phyloP scores from a whole-genome alignment of 2,888 invertebrate genomes.

The Catocala sponsa region DNA sequence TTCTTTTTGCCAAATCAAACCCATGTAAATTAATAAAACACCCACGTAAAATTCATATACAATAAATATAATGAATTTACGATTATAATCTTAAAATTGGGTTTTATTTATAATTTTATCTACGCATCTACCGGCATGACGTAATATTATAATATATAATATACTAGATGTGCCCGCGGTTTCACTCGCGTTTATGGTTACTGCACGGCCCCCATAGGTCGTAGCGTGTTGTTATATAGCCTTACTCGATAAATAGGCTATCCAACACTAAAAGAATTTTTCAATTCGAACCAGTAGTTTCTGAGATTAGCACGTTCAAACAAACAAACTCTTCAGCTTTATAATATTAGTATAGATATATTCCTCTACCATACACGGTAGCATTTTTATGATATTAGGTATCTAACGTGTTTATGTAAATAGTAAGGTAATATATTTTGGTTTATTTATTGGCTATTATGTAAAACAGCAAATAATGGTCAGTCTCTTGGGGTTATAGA shows the following conservation, averaged over 20 bases:
- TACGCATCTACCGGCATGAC: slow-evolving; percentile 33
- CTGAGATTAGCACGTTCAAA: no score
- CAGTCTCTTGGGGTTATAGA: slow-evolving; percentile 24
- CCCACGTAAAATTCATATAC: slow-evolving; percentile 24
- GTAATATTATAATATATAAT: no score
- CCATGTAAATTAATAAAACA: slow-evolving; percentile 28
- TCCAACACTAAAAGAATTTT: no score
- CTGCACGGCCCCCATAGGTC: no score
- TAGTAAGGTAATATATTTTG: slow-evolving; percentile 33
- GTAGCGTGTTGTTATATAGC: no score
- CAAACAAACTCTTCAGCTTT: no score
- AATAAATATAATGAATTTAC: slow-evolving; percentile 41
- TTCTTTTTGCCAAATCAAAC: slow-evolving; percentile 23
- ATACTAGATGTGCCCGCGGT: no score
- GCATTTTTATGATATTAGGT: slow-evolving; percentile 29
- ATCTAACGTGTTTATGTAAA: slow-evolving; percentile 35
- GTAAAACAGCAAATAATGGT: slow-evolving; percentile 31
- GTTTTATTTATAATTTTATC: slow-evolving; percentile 29
- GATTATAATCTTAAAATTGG: slow-evolving; percentile 28
- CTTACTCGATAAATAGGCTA: no score
- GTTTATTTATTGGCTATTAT: slow-evolving; percentile 40
- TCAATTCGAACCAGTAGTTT: no score
- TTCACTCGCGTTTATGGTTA: no score
- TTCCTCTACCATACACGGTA: slow-evolving; percentile 25
- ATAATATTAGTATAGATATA: no score